Percentiles rank a stretch among this genome's conserved stretches.
phyloP scores from a whole-genome alignment of 2,113 vertebrate species.

The Bungarus multicinctus region DNA sequence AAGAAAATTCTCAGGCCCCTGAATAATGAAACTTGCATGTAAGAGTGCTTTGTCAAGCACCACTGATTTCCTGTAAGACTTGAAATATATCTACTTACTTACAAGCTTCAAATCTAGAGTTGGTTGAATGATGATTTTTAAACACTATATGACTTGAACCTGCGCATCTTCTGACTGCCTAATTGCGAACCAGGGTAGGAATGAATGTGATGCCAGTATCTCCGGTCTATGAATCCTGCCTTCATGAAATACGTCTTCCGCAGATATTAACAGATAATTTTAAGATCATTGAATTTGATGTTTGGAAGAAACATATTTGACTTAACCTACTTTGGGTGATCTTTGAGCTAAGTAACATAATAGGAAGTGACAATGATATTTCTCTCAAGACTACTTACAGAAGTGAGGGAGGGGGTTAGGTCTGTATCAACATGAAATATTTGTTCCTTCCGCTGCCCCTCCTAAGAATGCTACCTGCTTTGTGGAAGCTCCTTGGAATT shows the following conservation, averaged over 20 bases:
- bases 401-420: slow-evolving; percentile 60
- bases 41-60: not conserved
- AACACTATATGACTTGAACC: not conserved
- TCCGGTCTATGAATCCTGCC: not conserved
- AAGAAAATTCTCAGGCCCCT: not conserved
- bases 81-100: not conserved
- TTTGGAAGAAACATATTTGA: slow-evolving; percentile 56
- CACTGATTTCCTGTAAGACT: not conserved
- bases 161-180: not conserved
- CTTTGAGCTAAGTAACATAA: slow-evolving; percentile 63
- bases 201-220: not conserved
- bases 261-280: not conserved
- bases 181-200: not conserved
- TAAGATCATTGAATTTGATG: slow-evolving; percentile 19
- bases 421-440: slow-evolving; percentile 52
- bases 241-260: not conserved
- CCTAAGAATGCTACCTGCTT: slow-evolving; percentile 53
- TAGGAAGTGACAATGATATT: slow-evolving; percentile 60
- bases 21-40: not conserved
- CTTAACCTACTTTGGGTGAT: slow-evolving; percentile 56
- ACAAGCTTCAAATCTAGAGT: not conserved
- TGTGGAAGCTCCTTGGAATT: slow-evolving; percentile 53
- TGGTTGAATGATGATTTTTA: not conserved
- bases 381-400: slow-evolving; percentile 62
- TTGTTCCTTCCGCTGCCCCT: slow-evolving; percentile 51